These are phyloP conservation scores for Mellilla xanthometata DNA, from an alignment of 2,888 invertebrate genomes.

Conservation along the genomic window DNA sequence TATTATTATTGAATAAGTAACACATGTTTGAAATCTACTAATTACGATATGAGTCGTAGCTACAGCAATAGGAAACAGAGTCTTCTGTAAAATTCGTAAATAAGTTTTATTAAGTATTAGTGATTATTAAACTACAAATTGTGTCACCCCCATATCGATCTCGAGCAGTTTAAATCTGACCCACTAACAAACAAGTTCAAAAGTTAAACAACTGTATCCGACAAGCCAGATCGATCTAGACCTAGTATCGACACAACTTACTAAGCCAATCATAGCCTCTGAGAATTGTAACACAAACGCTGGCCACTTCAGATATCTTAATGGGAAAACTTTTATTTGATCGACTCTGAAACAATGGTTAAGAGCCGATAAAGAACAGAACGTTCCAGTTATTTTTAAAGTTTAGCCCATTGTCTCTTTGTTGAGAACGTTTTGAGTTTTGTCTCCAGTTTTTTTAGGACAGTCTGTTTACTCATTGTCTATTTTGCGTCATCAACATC, in stretches of 20 bases:
- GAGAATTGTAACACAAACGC: conserved; percentile 15
- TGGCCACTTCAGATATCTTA: conserved; percentile 30
- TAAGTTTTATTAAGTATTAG: too few species aligned
- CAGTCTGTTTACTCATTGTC: too few species aligned
- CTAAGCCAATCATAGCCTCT: conserved; percentile 4
- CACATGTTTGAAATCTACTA: too few species aligned
- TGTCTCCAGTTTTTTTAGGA: conserved; percentile 1
- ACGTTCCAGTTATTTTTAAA: conserved; percentile 19
- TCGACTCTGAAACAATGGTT: conserved; percentile 19
- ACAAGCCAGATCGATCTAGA: conserved; percentile 2
- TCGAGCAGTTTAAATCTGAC: background rate
- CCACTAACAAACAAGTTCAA: conserved; percentile 2
- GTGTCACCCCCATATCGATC: too few species aligned
- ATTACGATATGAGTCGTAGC: too few species aligned
- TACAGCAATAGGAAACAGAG: too few species aligned
- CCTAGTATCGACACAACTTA: background rate
- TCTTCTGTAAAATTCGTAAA: too few species aligned
- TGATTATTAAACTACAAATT: too few species aligned
- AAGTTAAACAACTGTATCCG: background rate
- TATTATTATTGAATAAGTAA: too few species aligned
- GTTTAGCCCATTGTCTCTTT: conserved; percentile 16
- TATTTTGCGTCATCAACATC: too few species aligned
- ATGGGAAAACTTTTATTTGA: conserved; percentile 32
- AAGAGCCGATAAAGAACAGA: conserved; percentile 20
- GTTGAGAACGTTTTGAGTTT: conserved; percentile 12